These are phyloP conservation scores for Tribolium castaneum DNA, from an alignment of 1,140 invertebrate species.

Conservation along the genomic window DNA sequence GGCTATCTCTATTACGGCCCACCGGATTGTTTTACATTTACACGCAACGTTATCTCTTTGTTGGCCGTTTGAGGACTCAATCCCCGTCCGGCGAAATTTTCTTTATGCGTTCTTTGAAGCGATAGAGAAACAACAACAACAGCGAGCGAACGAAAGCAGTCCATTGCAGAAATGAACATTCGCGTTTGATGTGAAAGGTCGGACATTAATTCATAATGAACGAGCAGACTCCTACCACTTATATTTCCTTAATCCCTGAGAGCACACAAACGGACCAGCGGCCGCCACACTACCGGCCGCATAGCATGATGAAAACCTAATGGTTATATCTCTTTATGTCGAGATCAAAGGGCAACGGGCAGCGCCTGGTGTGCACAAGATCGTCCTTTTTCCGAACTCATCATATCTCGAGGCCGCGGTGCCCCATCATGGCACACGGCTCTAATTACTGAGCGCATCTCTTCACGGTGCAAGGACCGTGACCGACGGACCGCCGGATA, in stretches of 20 bases:
- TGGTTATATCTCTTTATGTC: conserved; percentile 65
- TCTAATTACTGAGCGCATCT: conserved; percentile 37
- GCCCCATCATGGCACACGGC: conserved; percentile 54
- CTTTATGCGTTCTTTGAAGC: conserved; percentile 13
- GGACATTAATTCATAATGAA: conserved; percentile 65
- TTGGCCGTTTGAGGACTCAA: conserved; percentile 3
- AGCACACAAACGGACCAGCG: conserved; percentile 60
- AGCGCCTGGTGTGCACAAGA: conserved; percentile 46
- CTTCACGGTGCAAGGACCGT: conserved; percentile 45
- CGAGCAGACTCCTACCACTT: conserved; percentile 62
- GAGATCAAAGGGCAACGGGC: conserved; percentile 62
- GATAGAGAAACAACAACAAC: conserved; percentile 6
- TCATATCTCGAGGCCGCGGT: conserved; percentile 57
- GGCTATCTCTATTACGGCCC: conserved; percentile 50
- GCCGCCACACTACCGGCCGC: conserved; percentile 55
- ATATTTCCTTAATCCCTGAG: conserved; percentile 65
- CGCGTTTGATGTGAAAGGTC: conserved; percentile 64
- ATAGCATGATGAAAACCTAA: conserved; percentile 64
- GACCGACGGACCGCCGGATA: conserved; percentile 28
- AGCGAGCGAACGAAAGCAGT: conserved; percentile 31
- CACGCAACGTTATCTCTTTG: conserved; percentile 41
- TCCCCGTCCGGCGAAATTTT: neutral
- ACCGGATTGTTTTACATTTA: conserved; percentile 53
- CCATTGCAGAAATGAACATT: conserved; percentile 63
- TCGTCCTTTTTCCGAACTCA: conserved; percentile 61